Conservation (phyloP, 2,888 invertebrate species). For the Leptinotarsa haldemani region DNA sequence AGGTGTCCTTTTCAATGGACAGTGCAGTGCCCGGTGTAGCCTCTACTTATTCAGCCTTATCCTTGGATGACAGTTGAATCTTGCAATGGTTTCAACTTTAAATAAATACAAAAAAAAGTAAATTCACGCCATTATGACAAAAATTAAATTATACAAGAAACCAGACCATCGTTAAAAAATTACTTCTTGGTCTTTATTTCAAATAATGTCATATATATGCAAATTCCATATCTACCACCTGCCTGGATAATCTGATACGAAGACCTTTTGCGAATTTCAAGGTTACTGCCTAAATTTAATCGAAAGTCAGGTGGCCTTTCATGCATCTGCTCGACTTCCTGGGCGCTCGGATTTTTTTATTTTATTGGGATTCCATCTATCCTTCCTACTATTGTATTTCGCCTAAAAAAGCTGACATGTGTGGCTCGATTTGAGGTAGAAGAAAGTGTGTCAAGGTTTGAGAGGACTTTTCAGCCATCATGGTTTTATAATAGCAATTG, state of each 20-base stretch:
- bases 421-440: background rate
- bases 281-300: constrained; percentile 43
- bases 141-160: background rate
- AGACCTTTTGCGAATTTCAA: constrained; percentile 43
- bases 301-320: constrained; percentile 45
- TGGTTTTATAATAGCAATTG: background rate
- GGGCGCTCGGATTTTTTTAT: constrained; percentile 18
- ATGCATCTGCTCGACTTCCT: constrained; percentile 40
- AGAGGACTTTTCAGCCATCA: background rate
- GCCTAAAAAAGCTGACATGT: background rate
- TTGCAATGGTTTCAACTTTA: too few species aligned
- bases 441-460: constrained; percentile 13
- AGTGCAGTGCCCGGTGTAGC: too few species aligned
- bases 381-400: constrained; percentile 25
- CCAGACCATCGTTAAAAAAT: background rate
- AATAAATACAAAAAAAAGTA: too few species aligned
- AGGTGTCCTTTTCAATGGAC: too few species aligned
- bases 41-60: too few species aligned
- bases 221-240: constrained; percentile 20
- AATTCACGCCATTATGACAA: background rate
- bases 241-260: constrained; percentile 12
- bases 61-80: too few species aligned
- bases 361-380: constrained; percentile 11
- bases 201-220: background rate
- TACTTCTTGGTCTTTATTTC: background rate